A percentile compares a stretch with the other conserved stretches of the same genome.
Evolutionary conservation across 2,797 vertebrate genomes (phyloP).

Genomic region (Coreius guichenoti): DNA sequence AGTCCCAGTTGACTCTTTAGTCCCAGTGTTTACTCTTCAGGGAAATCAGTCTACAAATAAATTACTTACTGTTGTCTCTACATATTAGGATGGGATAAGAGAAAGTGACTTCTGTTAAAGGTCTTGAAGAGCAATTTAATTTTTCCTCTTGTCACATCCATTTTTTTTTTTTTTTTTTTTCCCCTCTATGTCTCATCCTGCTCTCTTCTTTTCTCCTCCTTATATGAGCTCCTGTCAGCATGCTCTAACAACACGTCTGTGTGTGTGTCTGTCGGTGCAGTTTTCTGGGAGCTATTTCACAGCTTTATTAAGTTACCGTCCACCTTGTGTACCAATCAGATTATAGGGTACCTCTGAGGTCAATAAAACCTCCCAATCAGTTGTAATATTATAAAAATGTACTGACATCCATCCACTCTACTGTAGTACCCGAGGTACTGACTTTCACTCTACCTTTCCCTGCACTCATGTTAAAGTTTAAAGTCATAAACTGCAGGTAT

Average conservation of each 20-base stretch:
- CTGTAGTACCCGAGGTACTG: conserved; percentile 45
- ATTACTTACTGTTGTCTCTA: background rate
- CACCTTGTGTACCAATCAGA: conserved; percentile 67
- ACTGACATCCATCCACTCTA: conserved; percentile 59
- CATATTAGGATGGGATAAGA: background rate
- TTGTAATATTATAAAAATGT: conserved; percentile 57
- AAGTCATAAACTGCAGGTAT: conserved; percentile 12
- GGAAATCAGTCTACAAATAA: background rate
- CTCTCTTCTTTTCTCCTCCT: background rate
- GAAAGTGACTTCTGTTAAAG: background rate
- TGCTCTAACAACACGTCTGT: background rate
- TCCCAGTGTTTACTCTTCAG: background rate
- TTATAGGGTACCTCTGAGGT: conserved; percentile 65
- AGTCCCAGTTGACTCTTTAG: background rate
- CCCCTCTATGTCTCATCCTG: background rate
- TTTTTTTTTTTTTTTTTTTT: background rate
- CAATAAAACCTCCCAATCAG: conserved; percentile 56
- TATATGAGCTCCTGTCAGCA: background rate
- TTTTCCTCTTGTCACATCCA: background rate
- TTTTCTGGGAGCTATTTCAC: conserved; percentile 50
- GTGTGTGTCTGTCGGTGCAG: background rate
- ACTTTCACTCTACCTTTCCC: conserved; percentile 8
- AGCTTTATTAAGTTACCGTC: conserved; percentile 67
- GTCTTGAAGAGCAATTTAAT: background rate
- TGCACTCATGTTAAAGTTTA: conserved; percentile 25